Evolutionary conservation across 2,113 vertebrate species (phyloP), one percentile per base, ranked within the genome.

Genomic region (Sinosuthora webbiana): DNA sequence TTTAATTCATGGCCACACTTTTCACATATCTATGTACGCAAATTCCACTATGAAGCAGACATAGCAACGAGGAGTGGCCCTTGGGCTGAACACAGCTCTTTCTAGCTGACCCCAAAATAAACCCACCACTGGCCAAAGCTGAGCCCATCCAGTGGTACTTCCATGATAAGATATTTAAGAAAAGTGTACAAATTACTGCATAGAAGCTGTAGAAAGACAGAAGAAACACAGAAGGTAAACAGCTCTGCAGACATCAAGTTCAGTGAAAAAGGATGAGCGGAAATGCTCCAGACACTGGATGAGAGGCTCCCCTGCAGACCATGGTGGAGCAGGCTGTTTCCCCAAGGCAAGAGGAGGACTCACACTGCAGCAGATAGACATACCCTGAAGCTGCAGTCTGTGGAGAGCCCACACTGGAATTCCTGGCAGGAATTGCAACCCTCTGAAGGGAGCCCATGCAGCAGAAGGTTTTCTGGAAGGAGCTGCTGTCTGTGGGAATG

Each of bases 1-100:
- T 73, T 64, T 35, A 47, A 52, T 42, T 65, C 47, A 64, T 16
- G 19, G 7, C 9, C 16, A 5, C 35, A 21, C 64, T 80, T 64
- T 15, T 84, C 13, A 24, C 3, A 19, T 8, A 3, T 31, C 8
- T 27, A 68, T 0, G 1, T 27, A 63, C 0, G 1, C 18, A 76
- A 92, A 56, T 16, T 31, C 20, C 15, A 35, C 16, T 33, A 24
- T 33, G 45, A 65, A 39, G 57, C 10, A 56, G 15, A 4, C 17
- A 42, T 3, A 53, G 27, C n/a, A 17, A 18, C 0, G 6, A 20
- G 23, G 7, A 71, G 7, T 10, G n/a, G 11, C 8, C 6, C 15
- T n/a, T 24, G 15, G 16, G 6, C 10, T 60, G 35, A 19, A 49
- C 30, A 59, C 12, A 85, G 15, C 4, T 1, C 1, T 10, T 85